Evolutionary conservation across 2,113 vertebrate genomes (phyloP).

Genomic region (Apus apus): DNA sequence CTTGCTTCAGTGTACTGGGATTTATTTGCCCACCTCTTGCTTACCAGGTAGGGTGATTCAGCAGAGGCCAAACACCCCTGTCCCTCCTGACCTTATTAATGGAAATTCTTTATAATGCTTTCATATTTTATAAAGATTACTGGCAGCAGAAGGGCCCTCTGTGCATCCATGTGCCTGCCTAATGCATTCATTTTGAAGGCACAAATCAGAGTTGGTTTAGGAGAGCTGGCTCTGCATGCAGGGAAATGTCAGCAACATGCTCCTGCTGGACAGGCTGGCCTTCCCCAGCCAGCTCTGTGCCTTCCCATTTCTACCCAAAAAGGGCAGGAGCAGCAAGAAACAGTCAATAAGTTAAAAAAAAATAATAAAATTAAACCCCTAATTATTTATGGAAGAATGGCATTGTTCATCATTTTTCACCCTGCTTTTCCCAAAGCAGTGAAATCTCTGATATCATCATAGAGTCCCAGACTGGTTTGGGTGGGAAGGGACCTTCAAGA

Average conservation of each 20-base stretch:
- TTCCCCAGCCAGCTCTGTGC: background rate
- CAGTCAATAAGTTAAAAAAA: background rate
- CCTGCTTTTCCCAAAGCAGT: background rate
- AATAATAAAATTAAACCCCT: too few relatives aligned
- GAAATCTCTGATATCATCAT: background rate
- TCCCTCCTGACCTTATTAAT: background rate
- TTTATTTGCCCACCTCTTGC: background rate
- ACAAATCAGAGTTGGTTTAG: background rate
- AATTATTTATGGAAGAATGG: background rate
- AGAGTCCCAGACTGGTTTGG: too few relatives aligned
- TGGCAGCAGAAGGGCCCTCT: background rate
- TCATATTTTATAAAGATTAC: background rate
- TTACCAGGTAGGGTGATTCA: background rate
- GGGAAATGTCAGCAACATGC: background rate
- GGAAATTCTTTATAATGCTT: background rate
- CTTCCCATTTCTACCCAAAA: fast-evolving
- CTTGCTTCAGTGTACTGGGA: background rate
- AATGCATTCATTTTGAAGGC: background rate
- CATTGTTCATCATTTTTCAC: background rate
- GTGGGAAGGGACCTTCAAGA: too few relatives aligned
- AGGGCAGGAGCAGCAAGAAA: background rate
- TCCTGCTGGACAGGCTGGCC: background rate
- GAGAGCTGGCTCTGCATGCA: background rate
- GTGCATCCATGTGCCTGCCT: background rate
- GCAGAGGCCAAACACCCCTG: background rate